Evolutionary conservation across 1,140 invertebrate genomes (phyloP), one percentile per base, ranked within the genome.

Genomic region (Cydia fagiglandana): DNA sequence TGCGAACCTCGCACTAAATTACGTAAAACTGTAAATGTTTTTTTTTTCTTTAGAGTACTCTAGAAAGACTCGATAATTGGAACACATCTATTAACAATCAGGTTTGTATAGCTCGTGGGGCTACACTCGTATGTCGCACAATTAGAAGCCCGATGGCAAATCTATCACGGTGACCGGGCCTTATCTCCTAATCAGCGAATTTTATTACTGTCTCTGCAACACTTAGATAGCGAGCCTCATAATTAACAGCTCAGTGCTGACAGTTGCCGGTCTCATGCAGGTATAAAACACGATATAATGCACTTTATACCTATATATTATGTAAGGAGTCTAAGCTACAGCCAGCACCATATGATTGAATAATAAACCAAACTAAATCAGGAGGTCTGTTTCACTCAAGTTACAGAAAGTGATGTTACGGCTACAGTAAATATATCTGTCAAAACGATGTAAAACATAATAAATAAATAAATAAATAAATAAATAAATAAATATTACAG

Each of bases 1-100:
- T 84, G 70, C 73, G 78, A 88, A 83, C 86, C 87, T 89, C 87
- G 86, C 81, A 83, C 86, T 80, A 87, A 78, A 79, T 84, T 80
- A 81, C 64, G 77, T 34, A 68, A 81, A 88, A 86, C 86, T 87
- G 84, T 88, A 86, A 90, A 88, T 76, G 75, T 74, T 79, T 81
- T 83, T 84, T 81, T 81, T 80, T 68, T 75, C 75, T 80, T 78
- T 74, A 80, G 81, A 82, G 80, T 80, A 79, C 75, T 70, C 77
- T 83, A 82, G 83, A 86, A 85, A 80, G 81, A 81, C 80, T 83
- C 82, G 84, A 86, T 87, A 87, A 81, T 80, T 81, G 79, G 79
- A 76, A 80, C 38, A 81, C 80, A 77, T 79, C 81, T 79, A 82
- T 81, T 81, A 81, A 75, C 76, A 78, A 82, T 81, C 80, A 74